These are phyloP conservation scores for Ericerus pela DNA, from an alignment of 1,140 invertebrate species.

Conservation along the genomic window DNA sequence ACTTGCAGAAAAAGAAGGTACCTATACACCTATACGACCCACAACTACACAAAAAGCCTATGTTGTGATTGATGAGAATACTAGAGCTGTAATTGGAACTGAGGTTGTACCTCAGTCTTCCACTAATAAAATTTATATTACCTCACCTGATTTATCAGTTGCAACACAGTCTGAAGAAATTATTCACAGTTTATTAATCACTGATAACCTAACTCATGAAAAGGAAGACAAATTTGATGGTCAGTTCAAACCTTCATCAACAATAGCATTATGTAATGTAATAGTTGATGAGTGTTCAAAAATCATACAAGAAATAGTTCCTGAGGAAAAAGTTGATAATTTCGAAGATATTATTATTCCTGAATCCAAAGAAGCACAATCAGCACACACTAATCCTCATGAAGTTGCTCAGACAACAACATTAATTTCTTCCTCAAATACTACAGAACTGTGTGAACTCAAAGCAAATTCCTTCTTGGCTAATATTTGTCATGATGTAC, in stretches of 20 bases:
- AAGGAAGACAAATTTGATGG: slow-evolving; percentile 14
- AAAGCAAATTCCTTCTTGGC: neutral
- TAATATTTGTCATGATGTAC: neutral
- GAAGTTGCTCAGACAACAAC: slow-evolving; percentile 10
- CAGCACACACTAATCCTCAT: slow-evolving; percentile 19
- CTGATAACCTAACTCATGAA: neutral
- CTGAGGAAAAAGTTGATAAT: slow-evolving; percentile 27
- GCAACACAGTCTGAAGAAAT: slow-evolving; percentile 11
- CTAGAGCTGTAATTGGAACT: slow-evolving; percentile 22
- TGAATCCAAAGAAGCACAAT: slow-evolving; percentile 27
- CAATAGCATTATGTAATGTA: neutral
- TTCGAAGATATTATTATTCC: slow-evolving; percentile 25
- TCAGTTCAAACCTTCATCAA: neutral
- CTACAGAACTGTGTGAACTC: neutral
- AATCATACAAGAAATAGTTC: slow-evolving; percentile 28
- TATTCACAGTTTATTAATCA: neutral
- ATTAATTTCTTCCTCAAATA: neutral
- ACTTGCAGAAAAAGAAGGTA: slow-evolving; percentile 21
- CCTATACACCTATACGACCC: slow-evolving; percentile 16
- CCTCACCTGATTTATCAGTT: slow-evolving; percentile 21
- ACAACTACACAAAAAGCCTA: slow-evolving; percentile 20
- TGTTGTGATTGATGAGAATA: slow-evolving; percentile 19
- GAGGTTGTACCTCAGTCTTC: slow-evolving; percentile 18
- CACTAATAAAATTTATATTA: slow-evolving; percentile 23
- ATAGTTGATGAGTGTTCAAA: slow-evolving; percentile 6